phyloP scores from a whole-genome alignment of 1,140 invertebrate species.

The Diachasmimorpha longicaudata region DNA sequence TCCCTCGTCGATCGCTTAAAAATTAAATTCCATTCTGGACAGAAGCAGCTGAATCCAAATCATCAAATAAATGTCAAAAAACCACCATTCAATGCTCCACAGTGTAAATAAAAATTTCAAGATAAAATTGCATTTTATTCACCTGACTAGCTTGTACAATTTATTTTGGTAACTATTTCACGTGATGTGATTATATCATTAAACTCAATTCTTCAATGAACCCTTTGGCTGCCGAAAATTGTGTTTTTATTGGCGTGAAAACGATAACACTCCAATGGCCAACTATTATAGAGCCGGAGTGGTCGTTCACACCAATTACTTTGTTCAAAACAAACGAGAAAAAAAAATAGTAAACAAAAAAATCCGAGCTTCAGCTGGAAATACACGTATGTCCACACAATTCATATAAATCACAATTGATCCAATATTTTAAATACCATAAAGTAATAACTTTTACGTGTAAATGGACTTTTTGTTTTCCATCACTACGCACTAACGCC shows the following conservation, averaged over 20 bases:
- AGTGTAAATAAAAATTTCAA: background rate
- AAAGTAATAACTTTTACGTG: background rate
- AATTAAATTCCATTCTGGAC: background rate
- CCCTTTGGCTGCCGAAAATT: constrained; percentile 2
- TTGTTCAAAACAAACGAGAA: constrained; percentile 11
- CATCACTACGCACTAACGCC: constrained; percentile 20
- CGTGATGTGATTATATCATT: constrained; percentile 13
- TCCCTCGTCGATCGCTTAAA: no score
- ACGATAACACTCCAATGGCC: background rate
- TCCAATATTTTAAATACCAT: constrained; percentile 21
- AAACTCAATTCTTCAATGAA: constrained; percentile 9
- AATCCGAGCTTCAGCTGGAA: background rate
- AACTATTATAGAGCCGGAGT: constrained; percentile 20
- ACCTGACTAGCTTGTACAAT: constrained; percentile 35
- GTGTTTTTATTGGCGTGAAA: background rate
- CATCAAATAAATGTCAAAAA: background rate
- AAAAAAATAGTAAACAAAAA: constrained; percentile 3
- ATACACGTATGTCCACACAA: constrained; percentile 17
- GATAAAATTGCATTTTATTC: constrained; percentile 35
- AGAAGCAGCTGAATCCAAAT: background rate
- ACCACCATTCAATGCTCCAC: background rate
- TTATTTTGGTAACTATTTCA: constrained; percentile 24
- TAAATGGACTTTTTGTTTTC: constrained; percentile 8
- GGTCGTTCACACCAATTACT: background rate
- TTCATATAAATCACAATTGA: constrained; percentile 34